Evolutionary conservation across 2,797 vertebrate species (phyloP), one percentile per base, ranked within the genome.

Genomic region (Psittacula echo): DNA sequence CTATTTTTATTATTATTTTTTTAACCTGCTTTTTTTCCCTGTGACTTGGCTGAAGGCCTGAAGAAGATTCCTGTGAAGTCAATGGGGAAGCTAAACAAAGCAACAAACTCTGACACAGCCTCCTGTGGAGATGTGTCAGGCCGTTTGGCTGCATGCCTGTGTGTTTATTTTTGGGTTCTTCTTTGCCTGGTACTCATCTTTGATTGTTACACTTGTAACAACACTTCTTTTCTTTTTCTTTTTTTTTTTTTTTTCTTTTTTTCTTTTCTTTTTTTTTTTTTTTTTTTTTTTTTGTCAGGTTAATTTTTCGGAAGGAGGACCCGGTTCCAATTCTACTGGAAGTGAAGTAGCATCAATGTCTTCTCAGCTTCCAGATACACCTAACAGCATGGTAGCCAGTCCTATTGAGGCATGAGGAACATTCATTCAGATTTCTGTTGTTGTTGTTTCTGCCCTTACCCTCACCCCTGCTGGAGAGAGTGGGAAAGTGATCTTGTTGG

Each of bases 381-480:
- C 99, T 62, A 99, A 99, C 99, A 99, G 99, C 98, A 99, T 99
- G 99, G 99, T 99, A 92, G 99, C 99, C 96, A 99, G 99, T 97
- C 99, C 99, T 85, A 99, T 99, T 96, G 99, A 99, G 97, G 99
- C 99, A 96, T 99, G 98, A 99, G 98, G 97, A 96, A 97, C 96
- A 89, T 93, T 97, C 89, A 62, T 93, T 90, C 94, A 90, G 89
- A 91, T 94, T 95, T 94, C 92, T 90, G 68, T 93, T 93, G 87
- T 94, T 93, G 80, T 94, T 97, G 96, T 96, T 96, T 96, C 89
- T 89, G 78, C 94, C 95, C 95, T 90, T 96, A 93, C 92, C 94
- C 96, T 97, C 97, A 96, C 84, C 96, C 96, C 87, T 97, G 97
- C 95, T 97, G 98, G 96, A 97, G 96, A 97, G 96, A 97, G 98